Base-by-base conservation (phyloP, 1,140 invertebrate species). In the Drosophila willistoni region DNA sequence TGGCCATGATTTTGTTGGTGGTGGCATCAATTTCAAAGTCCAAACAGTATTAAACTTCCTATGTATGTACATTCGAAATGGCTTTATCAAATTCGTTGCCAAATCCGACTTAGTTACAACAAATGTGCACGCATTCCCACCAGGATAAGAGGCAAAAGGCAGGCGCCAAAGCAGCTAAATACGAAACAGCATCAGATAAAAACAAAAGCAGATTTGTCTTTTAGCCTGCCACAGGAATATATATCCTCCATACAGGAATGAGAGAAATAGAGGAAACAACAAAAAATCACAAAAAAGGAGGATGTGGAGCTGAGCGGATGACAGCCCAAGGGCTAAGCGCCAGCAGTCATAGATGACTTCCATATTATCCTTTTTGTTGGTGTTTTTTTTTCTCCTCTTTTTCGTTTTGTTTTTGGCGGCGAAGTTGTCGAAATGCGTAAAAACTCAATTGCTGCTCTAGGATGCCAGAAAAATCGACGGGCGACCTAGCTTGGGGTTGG, bases 201-300 rank as follows among this genome's bases (percentile, higher is more conserved):
- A 77, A 90, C 86, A 90, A 86, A 82, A 90, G 81, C 82, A 90
- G 86, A 90, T 90, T 90, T 90, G 86, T 90, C 73, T 70, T 75
- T 70, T 36, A 75, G 68, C 77, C 64, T 68, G 64, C 62, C 64
- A 34, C 55, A 62, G 3, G 36, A 39, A 29, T 17, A 59, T 17
- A 59, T 57, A 29, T 29, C 68, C 73, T 65, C 51, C 73, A 68
- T 55, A 69, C 59, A 22, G 29, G 55, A 13, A 22, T 36, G 22
- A 42, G 59, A 13, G 72, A 2, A 19, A 47, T 29, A 47, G n/a
- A 14, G 7, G 2, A 36, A 44, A 14, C n/a, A n/a, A n/a, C n/a
- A n/a, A 44, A 44, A 44, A 60, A 55, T 17, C 17, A 68, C 39
- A 39, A 25, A 55, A 41, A 19, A 17, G 14, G n/a, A 56, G 39